Conservation (phyloP, 2,113 vertebrate genomes). For the Rynchops niger region DNA sequence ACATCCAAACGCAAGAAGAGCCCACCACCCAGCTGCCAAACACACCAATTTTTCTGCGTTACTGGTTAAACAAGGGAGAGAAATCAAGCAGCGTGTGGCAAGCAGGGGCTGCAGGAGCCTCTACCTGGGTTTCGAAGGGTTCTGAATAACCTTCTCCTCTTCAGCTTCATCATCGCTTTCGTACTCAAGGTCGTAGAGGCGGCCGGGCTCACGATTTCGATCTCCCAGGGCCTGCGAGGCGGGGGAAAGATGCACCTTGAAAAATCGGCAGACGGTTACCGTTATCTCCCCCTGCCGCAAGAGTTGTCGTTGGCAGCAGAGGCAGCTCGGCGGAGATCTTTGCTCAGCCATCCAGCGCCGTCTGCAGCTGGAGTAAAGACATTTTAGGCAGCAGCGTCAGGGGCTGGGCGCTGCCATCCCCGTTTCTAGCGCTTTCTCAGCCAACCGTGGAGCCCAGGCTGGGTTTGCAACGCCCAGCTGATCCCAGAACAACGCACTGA, state of each 20-base stretch:
- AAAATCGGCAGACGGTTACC: neutral
- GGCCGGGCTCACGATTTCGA: slow-evolving; percentile 73
- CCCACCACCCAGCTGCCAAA: neutral
- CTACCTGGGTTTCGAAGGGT: slow-evolving; percentile 73
- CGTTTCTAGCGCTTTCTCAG: neutral
- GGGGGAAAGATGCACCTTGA: accelerated
- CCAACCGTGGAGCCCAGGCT: neutral
- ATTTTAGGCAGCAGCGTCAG: accelerated
- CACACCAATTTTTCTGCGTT: neutral
- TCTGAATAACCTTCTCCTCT: slow-evolving; percentile 74
- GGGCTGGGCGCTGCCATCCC: neutral
- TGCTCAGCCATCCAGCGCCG: neutral
- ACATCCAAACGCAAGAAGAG: neutral
- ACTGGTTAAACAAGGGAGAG: neutral
- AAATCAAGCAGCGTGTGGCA: neutral
- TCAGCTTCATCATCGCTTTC: slow-evolving; percentile 84
- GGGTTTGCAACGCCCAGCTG: too few species aligned
- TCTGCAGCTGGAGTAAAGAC: neutral
- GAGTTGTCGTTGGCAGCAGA: neutral
- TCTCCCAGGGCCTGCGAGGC: slow-evolving; percentile 65
- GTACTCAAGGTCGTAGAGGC: slow-evolving; percentile 88
- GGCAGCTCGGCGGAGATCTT: neutral
- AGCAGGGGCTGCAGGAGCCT: neutral
- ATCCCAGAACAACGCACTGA: accelerated
- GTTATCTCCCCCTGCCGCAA: neutral